Base-by-base conservation (phyloP, 2,113 vertebrate genomes). In the Heteronetta atricapilla region DNA sequence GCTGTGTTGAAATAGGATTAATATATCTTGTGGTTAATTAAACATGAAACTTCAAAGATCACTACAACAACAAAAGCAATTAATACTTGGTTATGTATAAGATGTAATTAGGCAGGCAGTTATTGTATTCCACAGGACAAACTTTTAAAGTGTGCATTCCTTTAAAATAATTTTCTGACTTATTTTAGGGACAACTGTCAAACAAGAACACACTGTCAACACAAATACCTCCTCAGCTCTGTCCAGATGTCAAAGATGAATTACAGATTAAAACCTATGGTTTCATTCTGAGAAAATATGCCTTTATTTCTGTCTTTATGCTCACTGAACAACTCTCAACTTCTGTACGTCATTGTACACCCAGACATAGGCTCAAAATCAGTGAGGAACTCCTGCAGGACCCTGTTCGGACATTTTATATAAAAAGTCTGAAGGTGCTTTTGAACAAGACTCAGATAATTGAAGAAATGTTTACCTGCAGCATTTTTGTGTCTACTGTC, bases 11-110 rank as follows among this genome's bases (percentile, higher is more conserved):
- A 96, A 96, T 79, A 94, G 89, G 74, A 96, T 97, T 98, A 97
- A 96, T 81, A 95, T 28, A 92, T 94, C 72, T 80, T 81, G 40
- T 80, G 21, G 90, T 96, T 98, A 98, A 97, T 97, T 96, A 97
- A 97, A 96, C 83, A 87, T 44, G 88, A 96, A 96, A 90, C 58
- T 84, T 97, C 93, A 92, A 96, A 94, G 82, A 96, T 92, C 93
- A 91, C 31, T 95, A 26, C 85, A 95, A 88, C 55, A 97, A 96
- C 79, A 95, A 89, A 94, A 96, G 96, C 95, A 96, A 97, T 98
- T 97, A 97, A 95, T 75, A 83, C 70, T 96, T 90, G 55, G 64
- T 88, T 97, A 90, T 60, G 81, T 86, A 96, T 60, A 88, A 59
- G 60, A 89, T 62, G 77, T 92, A 96, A 96, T 97, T 96, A 97